Base-by-base conservation (phyloP, 2,113 vertebrate species). In the Nematolebias whitei region DNA sequence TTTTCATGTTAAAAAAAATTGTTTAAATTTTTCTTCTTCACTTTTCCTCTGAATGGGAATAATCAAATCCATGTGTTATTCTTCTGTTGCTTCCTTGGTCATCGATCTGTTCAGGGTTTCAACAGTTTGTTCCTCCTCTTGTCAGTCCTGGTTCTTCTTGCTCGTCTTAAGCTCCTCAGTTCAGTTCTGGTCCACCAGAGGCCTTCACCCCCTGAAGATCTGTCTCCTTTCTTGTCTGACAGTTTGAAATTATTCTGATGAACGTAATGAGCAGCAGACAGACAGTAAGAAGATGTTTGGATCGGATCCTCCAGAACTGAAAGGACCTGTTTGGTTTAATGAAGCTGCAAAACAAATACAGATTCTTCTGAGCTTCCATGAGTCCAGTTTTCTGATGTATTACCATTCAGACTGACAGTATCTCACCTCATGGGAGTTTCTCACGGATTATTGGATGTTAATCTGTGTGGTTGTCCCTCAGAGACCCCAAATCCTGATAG, bases 131-230 rank as follows among this genome's bases (percentile, higher is more conserved):
- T 50, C 22, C 22, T 50, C 12, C 13, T 50, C 15, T 15, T 15
- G 14, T 24, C 20, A 7, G 5, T 43, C 19, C 12, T 22, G 2
- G 3, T 3, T 24, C 22, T 24, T 29, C 51, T 20, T 54, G 20
- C 19, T 51, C 5, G 6, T 5, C 12, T 20, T n/a, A 12, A 29
- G 22, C 48, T 24, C 23, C 14, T n/a, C 1, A 5, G 6, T 51
- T 10, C 11, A 40, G 39, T 4, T 7, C 9, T 35, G 9, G 32
- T 39, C 78, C 80, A 5, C 73, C 26, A 1, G 68, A 79, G 79
- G 83, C 82, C 78, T 74, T 38, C 54, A 2, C 24, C 62, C 62
- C 56, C 63, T 20, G 73, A 63, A 63, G 60, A 60, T 22, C 12
- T 65, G 62, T 23, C 39, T 57, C 39, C 12, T 60, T 57, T 65